Conservation (phyloP, 2,797 vertebrate species). For the Moxostoma hubbsi region DNA sequence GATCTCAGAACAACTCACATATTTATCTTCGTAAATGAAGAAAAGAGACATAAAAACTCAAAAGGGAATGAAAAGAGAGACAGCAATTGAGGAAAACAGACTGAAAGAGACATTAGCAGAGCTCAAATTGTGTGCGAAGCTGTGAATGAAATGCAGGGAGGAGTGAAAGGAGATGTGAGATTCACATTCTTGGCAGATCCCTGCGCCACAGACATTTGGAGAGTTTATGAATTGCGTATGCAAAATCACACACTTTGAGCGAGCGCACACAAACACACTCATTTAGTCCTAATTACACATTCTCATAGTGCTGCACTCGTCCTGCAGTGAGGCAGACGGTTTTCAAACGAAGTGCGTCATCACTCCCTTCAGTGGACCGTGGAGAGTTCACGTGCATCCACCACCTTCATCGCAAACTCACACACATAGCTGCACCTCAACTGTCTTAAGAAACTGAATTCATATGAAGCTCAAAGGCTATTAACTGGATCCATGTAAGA, state of each 20-base stretch:
- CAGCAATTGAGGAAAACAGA: not conserved
- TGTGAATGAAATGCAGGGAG: conserved; percentile 34
- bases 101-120: conserved; percentile 33
- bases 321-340: conserved; percentile 52
- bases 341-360: conserved; percentile 58
- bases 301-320: conserved; percentile 25
- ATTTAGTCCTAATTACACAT: conserved; percentile 38
- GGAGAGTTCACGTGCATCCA: conserved; percentile 53
- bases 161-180: conserved; percentile 73
- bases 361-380: conserved; percentile 48
- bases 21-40: not conserved
- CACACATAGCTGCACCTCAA: not conserved
- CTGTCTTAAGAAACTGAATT: not conserved
- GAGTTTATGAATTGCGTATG: conserved; percentile 64
- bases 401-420: not conserved
- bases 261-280: conserved; percentile 60
- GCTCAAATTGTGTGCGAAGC: conserved; percentile 39
- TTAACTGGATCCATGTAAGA: not conserved
- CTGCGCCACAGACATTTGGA: conserved; percentile 70
- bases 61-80: conserved; percentile 9
- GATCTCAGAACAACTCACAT: not conserved
- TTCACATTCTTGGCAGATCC: conserved; percentile 73
- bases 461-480: conserved; percentile 8
- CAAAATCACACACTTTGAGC: conserved; percentile 53
- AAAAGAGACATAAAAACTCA: not conserved